Conservation (phyloP, 2,113 vertebrate genomes). For the Hypocryptadius cinnamomeus region DNA sequence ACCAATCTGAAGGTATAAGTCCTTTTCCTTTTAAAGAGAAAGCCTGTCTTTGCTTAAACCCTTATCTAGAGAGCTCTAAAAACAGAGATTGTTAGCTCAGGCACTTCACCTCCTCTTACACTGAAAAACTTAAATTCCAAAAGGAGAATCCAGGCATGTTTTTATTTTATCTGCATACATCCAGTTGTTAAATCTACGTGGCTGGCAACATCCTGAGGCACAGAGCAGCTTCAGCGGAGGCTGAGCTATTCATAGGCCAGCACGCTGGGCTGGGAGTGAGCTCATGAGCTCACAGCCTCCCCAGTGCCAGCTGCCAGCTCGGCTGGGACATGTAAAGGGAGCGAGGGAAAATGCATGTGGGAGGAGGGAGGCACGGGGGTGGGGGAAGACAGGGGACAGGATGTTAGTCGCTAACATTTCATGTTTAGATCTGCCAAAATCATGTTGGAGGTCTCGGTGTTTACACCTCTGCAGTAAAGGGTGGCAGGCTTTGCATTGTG, state of each 20-base stretch:
- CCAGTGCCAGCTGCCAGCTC: not conserved
- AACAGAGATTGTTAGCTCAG: not conserved
- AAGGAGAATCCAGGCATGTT: not conserved
- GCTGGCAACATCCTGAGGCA: not conserved
- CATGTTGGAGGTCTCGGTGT: fast-evolving
- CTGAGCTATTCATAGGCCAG: slow-evolving; percentile 2
- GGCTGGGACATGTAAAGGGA: not conserved
- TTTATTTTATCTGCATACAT: not conserved
- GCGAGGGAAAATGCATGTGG: not conserved
- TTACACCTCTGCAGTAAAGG: not conserved
- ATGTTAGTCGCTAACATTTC: not conserved
- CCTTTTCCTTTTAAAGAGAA: not conserved
- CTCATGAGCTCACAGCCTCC: not conserved
- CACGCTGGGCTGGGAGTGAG: not conserved
- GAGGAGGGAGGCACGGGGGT: not conserved
- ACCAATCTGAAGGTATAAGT: not conserved
- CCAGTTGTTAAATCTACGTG: not conserved
- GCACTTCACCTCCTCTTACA: not conserved
- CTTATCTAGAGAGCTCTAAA: not conserved
- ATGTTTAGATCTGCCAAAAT: not conserved
- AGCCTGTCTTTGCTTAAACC: not conserved
- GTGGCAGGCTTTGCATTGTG: not conserved
- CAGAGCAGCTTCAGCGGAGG: not conserved
- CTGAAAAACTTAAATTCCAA: not conserved
- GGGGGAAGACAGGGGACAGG: not conserved